A percentile compares a stretch with the other conserved stretches of the same genome.
These are phyloP conservation scores for Uropetala carovei DNA, from an alignment of 2,888 invertebrate species.

Conservation along the genomic window DNA sequence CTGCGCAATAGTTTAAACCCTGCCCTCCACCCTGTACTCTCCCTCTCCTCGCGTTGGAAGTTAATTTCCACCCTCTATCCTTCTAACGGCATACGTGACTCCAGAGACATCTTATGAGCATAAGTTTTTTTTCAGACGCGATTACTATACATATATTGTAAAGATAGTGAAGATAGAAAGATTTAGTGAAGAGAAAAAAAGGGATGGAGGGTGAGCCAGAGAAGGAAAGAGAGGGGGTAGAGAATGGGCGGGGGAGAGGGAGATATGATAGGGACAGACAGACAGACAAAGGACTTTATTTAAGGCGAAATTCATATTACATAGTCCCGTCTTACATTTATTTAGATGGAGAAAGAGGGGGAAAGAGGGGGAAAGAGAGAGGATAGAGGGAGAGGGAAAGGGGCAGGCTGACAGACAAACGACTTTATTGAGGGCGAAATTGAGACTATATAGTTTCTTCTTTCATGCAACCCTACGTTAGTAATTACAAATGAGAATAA, in stretches of 20 bases:
- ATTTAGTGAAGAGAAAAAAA: not conserved
- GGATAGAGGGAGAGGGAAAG: not conserved
- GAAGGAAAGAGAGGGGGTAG: not conserved
- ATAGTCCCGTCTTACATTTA: no score
- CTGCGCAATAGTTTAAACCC: conserved; percentile 46
- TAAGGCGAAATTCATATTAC: no score
- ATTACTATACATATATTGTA: conserved; percentile 47
- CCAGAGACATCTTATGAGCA: conserved; percentile 35
- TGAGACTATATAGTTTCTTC: no score
- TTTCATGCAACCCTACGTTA: no score
- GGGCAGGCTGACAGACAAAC: no score
- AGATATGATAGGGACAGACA: not conserved
- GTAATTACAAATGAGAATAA: no score
- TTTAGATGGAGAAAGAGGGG: no score
- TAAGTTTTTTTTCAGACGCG: conserved; percentile 50
- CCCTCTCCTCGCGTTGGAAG: not conserved
- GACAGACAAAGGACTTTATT: no score
- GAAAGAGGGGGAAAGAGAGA: no score
- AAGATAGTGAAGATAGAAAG: not conserved
- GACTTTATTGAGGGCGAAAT: no score
- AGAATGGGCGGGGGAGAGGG: not conserved
- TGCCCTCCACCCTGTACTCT: not conserved
- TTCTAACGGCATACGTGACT: conserved; percentile 40
- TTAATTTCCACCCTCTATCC: not conserved
- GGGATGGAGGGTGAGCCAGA: not conserved